Percentiles rank a stretch among this genome's conserved stretches.
These are phyloP conservation scores for Troides oblongomaculatus DNA, from an alignment of 2,888 invertebrate species.

Conservation along the genomic window DNA sequence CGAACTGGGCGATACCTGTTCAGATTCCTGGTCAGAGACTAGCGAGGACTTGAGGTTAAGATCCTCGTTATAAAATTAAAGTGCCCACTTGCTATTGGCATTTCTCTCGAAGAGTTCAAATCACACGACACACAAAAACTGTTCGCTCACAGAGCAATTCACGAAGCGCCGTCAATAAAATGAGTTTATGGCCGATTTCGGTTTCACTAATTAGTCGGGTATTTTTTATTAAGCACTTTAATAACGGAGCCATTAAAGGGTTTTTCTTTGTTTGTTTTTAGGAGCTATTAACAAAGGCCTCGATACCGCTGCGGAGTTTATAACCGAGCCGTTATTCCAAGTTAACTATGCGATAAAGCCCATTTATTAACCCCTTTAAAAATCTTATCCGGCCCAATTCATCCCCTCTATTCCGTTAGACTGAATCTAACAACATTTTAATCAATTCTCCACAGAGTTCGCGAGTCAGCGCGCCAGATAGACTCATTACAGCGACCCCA, in stretches of 20 bases:
- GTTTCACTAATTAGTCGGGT: slow-evolving; percentile 26
- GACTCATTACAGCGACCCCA: slow-evolving; percentile 77
- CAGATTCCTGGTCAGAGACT: too few relatives aligned
- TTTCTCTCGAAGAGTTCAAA: too few relatives aligned
- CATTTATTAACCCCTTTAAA: slow-evolving; percentile 59
- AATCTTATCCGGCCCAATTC: slow-evolving; percentile 60
- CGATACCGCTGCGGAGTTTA: slow-evolving; percentile 36
- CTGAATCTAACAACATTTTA: slow-evolving; percentile 78
- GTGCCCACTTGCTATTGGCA: too few relatives aligned
- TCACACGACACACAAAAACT: too few relatives aligned
- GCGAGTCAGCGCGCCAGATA: slow-evolving; percentile 78
- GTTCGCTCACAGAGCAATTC: neutral
- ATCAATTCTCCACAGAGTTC: slow-evolving; percentile 79
- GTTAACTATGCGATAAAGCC: slow-evolving; percentile 57
- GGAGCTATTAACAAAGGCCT: slow-evolving; percentile 38
- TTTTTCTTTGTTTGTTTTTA: slow-evolving; percentile 39
- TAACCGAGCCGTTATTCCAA: slow-evolving; percentile 44
- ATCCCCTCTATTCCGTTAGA: slow-evolving; percentile 71
- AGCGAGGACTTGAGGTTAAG: too few relatives aligned
- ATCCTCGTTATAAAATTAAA: too few relatives aligned
- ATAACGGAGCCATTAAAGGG: slow-evolving; percentile 27
- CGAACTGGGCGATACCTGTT: too few relatives aligned
- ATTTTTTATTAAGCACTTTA: slow-evolving; percentile 25
- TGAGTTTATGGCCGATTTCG: slow-evolving; percentile 27
- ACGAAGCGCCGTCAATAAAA: slow-evolving; percentile 23